Percentiles rank a stretch among this genome's conserved stretches.
Conservation (phyloP, 2,888 invertebrate genomes). For the Acleris cristana region DNA sequence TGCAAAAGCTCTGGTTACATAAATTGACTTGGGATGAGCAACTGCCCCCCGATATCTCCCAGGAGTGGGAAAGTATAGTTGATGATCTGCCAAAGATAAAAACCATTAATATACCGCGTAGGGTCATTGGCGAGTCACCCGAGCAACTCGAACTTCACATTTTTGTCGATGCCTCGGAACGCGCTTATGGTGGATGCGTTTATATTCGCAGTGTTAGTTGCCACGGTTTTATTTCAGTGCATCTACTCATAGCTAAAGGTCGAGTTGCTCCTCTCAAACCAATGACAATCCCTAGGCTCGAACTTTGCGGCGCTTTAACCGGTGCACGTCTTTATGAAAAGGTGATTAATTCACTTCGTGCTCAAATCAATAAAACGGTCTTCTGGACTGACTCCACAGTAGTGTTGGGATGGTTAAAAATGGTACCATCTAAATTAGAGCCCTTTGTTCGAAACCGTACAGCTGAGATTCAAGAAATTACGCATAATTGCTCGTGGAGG, state of each 20-base stretch:
- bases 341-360: background rate
- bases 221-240: no score
- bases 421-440: background rate
- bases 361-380: background rate
- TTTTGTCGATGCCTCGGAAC: no score
- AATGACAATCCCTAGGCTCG: background rate
- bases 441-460: background rate
- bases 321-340: background rate
- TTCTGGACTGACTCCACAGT: background rate
- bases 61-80: no score
- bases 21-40: no score
- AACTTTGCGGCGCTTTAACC: background rate
- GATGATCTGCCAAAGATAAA: no score
- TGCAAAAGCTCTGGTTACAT: no score
- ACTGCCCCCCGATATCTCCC: no score
- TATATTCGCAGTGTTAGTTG: no score
- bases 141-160: no score
- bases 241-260: background rate
- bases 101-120: no score
- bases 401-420: background rate
- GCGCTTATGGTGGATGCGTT: no score
- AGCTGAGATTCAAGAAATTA: background rate
- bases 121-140: no score
- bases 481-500: background rate
- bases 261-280: background rate